phyloP scores from a whole-genome alignment of 2,113 vertebrate genomes.

The Scomber colias region DNA sequence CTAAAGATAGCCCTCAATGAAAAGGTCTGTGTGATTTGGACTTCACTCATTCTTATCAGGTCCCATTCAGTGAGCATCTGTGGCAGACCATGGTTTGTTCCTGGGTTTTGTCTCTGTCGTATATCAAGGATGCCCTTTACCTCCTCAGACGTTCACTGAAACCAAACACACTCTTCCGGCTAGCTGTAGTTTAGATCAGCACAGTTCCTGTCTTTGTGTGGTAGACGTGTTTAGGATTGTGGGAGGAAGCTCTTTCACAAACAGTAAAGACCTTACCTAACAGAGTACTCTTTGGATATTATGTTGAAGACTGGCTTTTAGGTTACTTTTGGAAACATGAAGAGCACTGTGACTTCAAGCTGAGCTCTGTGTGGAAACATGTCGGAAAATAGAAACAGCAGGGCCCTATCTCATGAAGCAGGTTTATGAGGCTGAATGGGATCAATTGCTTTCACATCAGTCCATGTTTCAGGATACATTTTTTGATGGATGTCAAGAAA shows the following conservation, averaged over 20 bases:
- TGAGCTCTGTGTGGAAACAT: neutral
- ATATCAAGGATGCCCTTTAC: slow-evolving; percentile 69
- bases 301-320: neutral
- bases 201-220: slow-evolving; percentile 78
- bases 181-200: slow-evolving; percentile 56
- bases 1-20: slow-evolving; percentile 33
- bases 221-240: slow-evolving; percentile 49
- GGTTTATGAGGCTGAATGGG: neutral
- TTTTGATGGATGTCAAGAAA: slow-evolving; percentile 3
- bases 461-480: neutral
- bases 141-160: slow-evolving; percentile 58
- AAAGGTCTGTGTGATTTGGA: slow-evolving; percentile 27
- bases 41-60: slow-evolving; percentile 50
- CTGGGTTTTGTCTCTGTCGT: slow-evolving; percentile 43
- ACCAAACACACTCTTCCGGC: slow-evolving; percentile 73
- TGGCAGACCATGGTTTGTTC: slow-evolving; percentile 26
- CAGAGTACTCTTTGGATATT: slow-evolving; percentile 6
- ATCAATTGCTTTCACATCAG: neutral
- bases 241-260: slow-evolving; percentile 62
- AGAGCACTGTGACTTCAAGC: neutral
- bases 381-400: neutral
- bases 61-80: slow-evolving; percentile 27
- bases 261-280: slow-evolving; percentile 50
- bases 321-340: slow-evolving; percentile 14
- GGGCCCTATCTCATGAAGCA: neutral